phyloP scores from a whole-genome alignment of 2,888 invertebrate species.

The Pyrgus malvae region DNA sequence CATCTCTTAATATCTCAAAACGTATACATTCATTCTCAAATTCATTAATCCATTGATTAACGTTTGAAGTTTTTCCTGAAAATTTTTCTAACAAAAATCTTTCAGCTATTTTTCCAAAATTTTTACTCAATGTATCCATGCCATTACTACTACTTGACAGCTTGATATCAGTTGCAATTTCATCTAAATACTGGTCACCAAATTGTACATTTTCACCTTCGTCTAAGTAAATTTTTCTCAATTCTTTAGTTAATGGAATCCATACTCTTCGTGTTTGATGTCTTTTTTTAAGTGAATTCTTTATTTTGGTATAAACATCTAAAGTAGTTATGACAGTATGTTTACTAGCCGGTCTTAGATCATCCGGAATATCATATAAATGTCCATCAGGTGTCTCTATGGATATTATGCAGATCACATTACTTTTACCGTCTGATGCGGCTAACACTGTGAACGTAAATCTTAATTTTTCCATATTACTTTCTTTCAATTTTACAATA shows the following conservation, averaged over 20 bases:
- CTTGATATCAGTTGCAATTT: conserved; percentile 1
- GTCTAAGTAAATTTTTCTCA: conserved; percentile 22
- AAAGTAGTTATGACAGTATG: conserved; percentile 11
- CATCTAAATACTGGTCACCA: conserved; percentile 21
- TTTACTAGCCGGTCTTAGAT: background rate
- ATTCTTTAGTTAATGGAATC: conserved; percentile 7
- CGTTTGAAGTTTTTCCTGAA: conserved; percentile 20
- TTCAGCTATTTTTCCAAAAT: background rate
- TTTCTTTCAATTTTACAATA: background rate
- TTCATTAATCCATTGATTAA: conserved; percentile 25
- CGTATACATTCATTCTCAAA: conserved; percentile 31
- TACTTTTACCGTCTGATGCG: background rate
- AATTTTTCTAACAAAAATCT: conserved; percentile 11
- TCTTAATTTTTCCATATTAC: background rate
- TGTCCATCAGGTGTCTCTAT: background rate
- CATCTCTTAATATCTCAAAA: conserved; percentile 22
- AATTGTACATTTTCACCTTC: conserved; percentile 27
- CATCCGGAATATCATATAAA: background rate
- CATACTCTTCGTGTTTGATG: conserved; percentile 20
- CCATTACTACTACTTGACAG: background rate
- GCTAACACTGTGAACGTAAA: background rate
- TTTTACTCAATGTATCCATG: background rate
- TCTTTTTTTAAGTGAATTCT: conserved; percentile 25
- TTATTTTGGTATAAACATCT: conserved; percentile 13
- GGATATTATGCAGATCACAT: background rate